Percentiles rank a stretch among this genome's conserved stretches.
phyloP scores from a whole-genome alignment of 2,888 invertebrate genomes.

The Phragmatobia fuliginosa region DNA sequence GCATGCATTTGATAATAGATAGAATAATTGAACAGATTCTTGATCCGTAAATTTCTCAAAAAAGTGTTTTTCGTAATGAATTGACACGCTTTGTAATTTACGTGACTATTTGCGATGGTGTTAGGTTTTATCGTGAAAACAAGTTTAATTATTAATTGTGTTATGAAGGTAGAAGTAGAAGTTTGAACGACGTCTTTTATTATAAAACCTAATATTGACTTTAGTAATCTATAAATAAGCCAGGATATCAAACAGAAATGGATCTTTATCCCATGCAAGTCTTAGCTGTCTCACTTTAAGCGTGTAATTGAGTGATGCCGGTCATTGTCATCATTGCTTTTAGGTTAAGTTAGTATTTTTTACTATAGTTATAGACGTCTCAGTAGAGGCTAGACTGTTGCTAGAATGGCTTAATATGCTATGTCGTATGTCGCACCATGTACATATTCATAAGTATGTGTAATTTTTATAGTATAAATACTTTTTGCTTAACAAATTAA shows the following conservation, averaged over 20 bases:
- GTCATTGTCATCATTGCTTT: too few species aligned
- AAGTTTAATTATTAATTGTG: not conserved
- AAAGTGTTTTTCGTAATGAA: constrained; percentile 25
- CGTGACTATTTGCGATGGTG: constrained; percentile 12
- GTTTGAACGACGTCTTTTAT: not conserved
- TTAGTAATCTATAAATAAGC: not conserved
- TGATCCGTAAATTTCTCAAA: constrained; percentile 35
- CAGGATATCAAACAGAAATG: not conserved
- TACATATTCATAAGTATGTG: too few species aligned
- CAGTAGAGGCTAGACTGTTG: too few species aligned
- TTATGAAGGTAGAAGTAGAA: not conserved
- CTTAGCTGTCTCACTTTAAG: not conserved
- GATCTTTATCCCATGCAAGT: not conserved
- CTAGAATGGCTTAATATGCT: too few species aligned
- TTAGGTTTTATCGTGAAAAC: not conserved
- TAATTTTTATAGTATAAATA: not conserved
- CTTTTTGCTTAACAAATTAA: constrained; percentile 46
- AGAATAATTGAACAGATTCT: constrained; percentile 28
- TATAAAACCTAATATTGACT: not conserved
- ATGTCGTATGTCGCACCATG: not conserved
- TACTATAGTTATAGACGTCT: too few species aligned
- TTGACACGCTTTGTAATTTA: constrained; percentile 18
- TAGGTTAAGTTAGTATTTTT: too few species aligned
- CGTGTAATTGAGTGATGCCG: not conserved
- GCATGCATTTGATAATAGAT: constrained; percentile 51